These are phyloP conservation scores for Bothrops jararaca DNA, from an alignment of 2,113 vertebrate genomes.

Conservation along the genomic window DNA sequence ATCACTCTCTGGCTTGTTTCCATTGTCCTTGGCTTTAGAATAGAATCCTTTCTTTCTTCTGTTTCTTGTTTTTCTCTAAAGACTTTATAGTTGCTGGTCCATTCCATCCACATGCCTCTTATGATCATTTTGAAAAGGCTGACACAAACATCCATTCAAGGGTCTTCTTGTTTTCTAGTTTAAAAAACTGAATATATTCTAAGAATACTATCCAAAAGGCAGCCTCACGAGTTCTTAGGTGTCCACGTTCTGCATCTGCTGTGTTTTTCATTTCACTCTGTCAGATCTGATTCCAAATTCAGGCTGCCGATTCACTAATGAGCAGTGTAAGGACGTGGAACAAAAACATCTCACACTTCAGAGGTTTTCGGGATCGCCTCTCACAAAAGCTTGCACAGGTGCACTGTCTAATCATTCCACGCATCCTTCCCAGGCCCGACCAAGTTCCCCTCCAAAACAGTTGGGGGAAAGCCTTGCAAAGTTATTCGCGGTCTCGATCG, in stretches of 20 bases:
- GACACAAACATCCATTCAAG: neutral
- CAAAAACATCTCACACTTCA: too few species aligned
- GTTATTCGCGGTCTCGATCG: neutral
- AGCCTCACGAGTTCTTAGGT: too few species aligned
- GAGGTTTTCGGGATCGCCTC: too few species aligned
- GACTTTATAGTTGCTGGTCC: neutral
- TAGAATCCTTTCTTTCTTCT: neutral
- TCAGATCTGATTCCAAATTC: too few species aligned
- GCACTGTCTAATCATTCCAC: too few species aligned
- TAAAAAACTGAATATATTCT: neutral
- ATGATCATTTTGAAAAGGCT: neutral
- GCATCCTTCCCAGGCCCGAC: conserved; percentile 25
- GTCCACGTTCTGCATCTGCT: too few species aligned
- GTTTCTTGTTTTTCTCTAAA: neutral
- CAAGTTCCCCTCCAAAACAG: neutral
- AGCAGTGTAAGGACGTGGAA: too few species aligned
- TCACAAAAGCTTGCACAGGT: too few species aligned
- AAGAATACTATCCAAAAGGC: neutral
- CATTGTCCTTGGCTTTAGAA: neutral
- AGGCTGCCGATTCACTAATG: too few species aligned
- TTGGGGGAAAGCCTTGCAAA: neutral
- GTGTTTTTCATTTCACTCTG: too few species aligned
- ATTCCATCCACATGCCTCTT: neutral
- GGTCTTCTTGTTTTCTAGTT: neutral
- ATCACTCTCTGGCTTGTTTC: neutral